Base-by-base conservation (phyloP, 1,140 invertebrate species). In the Listronotus oregonensis region DNA sequence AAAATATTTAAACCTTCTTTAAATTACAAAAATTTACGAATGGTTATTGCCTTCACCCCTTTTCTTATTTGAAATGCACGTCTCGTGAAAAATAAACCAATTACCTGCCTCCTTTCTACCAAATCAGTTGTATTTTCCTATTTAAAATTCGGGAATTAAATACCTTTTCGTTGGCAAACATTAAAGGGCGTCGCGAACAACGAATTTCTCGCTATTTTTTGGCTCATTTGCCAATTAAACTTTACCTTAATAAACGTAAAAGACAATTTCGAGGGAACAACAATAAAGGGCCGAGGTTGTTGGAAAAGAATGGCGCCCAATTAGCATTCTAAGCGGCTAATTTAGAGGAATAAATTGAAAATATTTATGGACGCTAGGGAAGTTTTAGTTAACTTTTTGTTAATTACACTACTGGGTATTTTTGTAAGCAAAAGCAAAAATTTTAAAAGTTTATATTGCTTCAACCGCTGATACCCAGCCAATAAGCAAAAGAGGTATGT, bases 281-380 rank as follows among this genome's bases (percentile, higher is more conserved):
- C 52, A 55, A 50, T 50, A 50, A 50, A 55, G 14, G 34, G 18
- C 27, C 52, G 27, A 39, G 52, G 39, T 50, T 50, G 47, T 50
- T 50, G 6, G 18, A 31, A 55, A 39, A 42, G 52, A 42, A 42
- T 55, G 34, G 52, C 52, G 32, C 8, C 52, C 27, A 39, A 55
- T 55, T 55, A 55, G 52, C 52, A 55, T 55, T 42, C 52, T 55
- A 39, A 55, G 52, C 52, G 52, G 21, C 52, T 55, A 55, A 55
- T 55, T 55, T 55, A 46, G 43, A 46, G 43, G 43, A 46, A 46
- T 46, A 46, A 46, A 46, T 46, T 46, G 43, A 46, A 46, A 46
- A 46, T 46, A 46, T 46, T 46, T 46, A 46, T 46, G 43, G n/a
- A n/a, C 11, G 43, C 43, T 9, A 15, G 14, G 5, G 43, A 46